phyloP scores from a whole-genome alignment of 2,888 invertebrate species.

The Fragum sueziense region DNA sequence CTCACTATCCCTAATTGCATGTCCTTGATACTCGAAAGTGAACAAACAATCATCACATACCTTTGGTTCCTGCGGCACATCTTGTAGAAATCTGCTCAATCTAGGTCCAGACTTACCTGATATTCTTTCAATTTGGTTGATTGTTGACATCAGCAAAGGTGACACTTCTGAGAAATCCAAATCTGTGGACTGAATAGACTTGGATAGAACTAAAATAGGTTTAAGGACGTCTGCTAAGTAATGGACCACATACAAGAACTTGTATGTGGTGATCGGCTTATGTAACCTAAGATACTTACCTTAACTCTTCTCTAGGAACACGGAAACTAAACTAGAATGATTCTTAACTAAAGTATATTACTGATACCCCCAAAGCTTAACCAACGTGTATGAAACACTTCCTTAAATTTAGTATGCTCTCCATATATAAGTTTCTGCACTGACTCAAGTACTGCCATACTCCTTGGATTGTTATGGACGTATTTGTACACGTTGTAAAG shows the following conservation, averaged over 20 bases:
- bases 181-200: conserved; percentile 29
- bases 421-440: no score
- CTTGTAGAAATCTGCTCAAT: background rate
- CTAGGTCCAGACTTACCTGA: background rate
- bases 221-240: conserved; percentile 38
- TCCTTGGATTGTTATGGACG: no score
- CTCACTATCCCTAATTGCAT: conserved; percentile 40
- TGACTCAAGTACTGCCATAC: no score
- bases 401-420: no score
- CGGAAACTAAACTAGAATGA: conserved; percentile 9
- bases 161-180: conserved; percentile 41
- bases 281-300: background rate
- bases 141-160: conserved; percentile 34
- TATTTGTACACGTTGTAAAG: no score
- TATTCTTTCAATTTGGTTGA: background rate
- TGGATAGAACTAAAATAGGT: conserved; percentile 36
- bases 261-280: conserved; percentile 15
- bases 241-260: conserved; percentile 37
- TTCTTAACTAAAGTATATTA: background rate
- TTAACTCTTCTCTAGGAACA: conserved; percentile 18
- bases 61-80: background rate
- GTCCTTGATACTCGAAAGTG: conserved; percentile 40
- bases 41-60: background rate
- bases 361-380: no score
- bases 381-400: no score